Evolutionary conservation across 2,888 invertebrate genomes (phyloP), one percentile per base, ranked within the genome.

Genomic region (Desoria tigrina): DNA sequence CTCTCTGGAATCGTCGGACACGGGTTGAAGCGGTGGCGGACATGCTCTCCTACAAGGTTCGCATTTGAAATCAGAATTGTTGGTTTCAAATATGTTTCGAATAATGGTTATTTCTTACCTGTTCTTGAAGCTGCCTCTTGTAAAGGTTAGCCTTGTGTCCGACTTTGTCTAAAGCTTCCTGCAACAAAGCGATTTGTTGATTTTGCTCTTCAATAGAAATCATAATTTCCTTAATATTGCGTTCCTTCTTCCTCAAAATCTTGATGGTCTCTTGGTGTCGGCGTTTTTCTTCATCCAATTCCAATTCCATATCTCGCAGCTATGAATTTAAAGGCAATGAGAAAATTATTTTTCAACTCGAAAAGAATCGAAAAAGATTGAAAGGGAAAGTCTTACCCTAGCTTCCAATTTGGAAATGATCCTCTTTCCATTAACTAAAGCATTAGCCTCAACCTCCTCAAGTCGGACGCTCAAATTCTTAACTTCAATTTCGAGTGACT

Each of bases 331-430:
- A n/a, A n/a, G n/a, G n/a, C n/a, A n/a, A 24, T 6, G 23, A 63
- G 45, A 32, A 42, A 39, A 56, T 37, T 28, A 56, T 21, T 53
- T 24, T n/a, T n/a, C n/a, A n/a, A n/a, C n/a, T n/a, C n/a, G n/a
- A n/a, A n/a, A n/a, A n/a, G n/a, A n/a, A n/a, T n/a, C n/a, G n/a
- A n/a, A n/a, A n/a, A 42, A 51, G 26, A 26, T n/a, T 37, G 7
- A 49, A 7, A 7, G 14, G 14, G 21, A 49, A 18, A 16, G 14
- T 73, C 81, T 80, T 77, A 86, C 86, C 80, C 87, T 84, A 77
- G 94, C 90, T 82, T 97, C 96, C 81, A 97, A 86, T 85, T 97
- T 97, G 87, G 94, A 91, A 85, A 97, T 95, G 84, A 95, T 93
- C 78, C 96, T 90, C 84, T 90, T 95, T 80, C 94, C 94, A 79